Evolutionary conservation across 2,888 invertebrate species (phyloP).

Genomic region (Eupelmus urozonus): DNA sequence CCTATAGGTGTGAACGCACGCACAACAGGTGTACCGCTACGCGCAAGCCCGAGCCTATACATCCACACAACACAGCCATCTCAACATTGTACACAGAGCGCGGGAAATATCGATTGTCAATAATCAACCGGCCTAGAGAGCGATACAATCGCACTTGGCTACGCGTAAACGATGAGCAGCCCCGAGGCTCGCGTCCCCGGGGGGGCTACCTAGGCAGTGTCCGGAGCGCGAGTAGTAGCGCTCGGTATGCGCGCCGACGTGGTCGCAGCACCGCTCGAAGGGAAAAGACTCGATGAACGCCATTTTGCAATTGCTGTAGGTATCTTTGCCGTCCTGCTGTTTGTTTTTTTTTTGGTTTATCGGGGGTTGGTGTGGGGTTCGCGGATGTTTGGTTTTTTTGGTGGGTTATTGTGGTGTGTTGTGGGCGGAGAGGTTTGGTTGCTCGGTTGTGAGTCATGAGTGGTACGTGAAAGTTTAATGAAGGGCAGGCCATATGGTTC

Average conservation of each 20-base stretch:
- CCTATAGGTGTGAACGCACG: conserved; percentile 17
- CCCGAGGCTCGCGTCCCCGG: background rate
- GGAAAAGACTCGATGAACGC: conserved; percentile 44
- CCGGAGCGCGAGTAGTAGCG: conserved; percentile 64
- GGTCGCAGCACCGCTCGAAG: conserved; percentile 48
- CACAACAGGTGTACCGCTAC: background rate
- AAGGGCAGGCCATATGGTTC: no score
- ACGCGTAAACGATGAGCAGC: conserved; percentile 13
- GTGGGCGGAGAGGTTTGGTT: background rate
- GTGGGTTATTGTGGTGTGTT: background rate
- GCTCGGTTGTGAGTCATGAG: background rate
- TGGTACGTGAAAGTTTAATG: background rate
- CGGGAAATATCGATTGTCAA: conserved; percentile 70
- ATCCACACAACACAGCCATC: background rate
- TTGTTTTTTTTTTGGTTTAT: background rate
- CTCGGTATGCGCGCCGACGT: conserved; percentile 66
- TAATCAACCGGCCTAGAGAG: background rate
- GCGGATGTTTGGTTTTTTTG: no score
- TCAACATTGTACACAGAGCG: background rate
- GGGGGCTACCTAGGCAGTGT: conserved; percentile 18
- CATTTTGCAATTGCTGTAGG: conserved; percentile 56
- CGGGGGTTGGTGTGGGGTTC: no score
- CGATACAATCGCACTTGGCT: conserved; percentile 4
- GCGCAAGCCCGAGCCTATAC: background rate
- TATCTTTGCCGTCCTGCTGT: conserved; percentile 22